Evolutionary conservation across 2,797 vertebrate species (phyloP).

Genomic region (Harpagifer antarcticus): DNA sequence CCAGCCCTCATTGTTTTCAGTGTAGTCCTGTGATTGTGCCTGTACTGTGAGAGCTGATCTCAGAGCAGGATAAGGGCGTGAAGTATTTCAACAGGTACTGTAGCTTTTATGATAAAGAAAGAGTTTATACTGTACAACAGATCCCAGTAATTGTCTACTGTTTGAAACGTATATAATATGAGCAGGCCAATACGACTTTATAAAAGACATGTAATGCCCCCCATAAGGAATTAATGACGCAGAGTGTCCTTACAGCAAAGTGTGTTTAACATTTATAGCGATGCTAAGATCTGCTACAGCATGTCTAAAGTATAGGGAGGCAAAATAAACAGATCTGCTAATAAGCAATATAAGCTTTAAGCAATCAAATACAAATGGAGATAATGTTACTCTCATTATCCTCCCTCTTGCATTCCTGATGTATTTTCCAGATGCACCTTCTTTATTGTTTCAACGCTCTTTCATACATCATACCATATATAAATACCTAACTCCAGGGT

Average conservation of each 20-base stretch:
- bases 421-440: conserved; percentile 18
- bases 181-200: neutral
- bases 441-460: neutral
- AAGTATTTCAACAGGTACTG: neutral
- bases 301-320: neutral
- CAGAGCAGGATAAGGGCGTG: neutral
- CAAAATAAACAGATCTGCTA: neutral
- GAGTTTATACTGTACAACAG: neutral
- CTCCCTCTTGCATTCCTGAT: conserved; percentile 2
- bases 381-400: neutral
- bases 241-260: neutral
- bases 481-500: conserved; percentile 12
- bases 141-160: neutral
- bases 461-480: conserved; percentile 14
- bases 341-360: neutral
- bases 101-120: conserved; percentile 1
- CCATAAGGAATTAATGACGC: no score
- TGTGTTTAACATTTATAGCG: neutral
- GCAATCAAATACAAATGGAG: conserved; percentile 5
- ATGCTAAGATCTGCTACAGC: conserved; percentile 14
- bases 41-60: neutral
- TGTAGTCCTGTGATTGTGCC: conserved; percentile 6
- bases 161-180: neutral
- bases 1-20: neutral
- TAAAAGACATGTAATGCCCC: neutral